These are phyloP conservation scores for Ciconia maguari DNA, from an alignment of 2,113 vertebrate genomes.

Conservation along the genomic window DNA sequence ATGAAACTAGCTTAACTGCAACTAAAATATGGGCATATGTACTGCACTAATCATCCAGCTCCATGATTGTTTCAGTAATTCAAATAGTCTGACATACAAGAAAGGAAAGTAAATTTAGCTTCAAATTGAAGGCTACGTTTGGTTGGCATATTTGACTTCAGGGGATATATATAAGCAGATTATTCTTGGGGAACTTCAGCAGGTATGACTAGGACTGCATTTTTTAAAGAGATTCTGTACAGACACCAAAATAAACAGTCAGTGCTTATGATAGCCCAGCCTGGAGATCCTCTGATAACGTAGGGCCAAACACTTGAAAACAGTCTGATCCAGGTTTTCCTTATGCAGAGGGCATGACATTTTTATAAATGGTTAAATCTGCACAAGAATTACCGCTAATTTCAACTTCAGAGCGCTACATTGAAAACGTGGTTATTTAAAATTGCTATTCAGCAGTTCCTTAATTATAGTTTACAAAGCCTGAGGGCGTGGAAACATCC, in stretches of 20 bases:
- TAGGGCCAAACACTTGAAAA: not conserved
- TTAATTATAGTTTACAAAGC: not conserved
- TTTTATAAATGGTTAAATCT: not conserved
- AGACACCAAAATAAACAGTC: not conserved
- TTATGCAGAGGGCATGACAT: rapidly evolving
- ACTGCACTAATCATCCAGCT: not conserved
- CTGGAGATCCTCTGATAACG: not conserved
- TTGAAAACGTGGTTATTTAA: not conserved
- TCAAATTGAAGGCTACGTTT: not conserved
- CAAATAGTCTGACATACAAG: not conserved
- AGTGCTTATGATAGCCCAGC: not conserved
- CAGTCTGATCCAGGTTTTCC: not conserved
- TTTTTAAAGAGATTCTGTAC: not conserved
- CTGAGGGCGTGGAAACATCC: not conserved
- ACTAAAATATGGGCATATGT: not conserved
- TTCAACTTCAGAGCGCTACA: not conserved
- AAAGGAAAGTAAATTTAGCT: conserved; percentile 3
- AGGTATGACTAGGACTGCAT: not conserved
- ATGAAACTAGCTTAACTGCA: not conserved
- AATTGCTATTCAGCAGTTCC: not conserved
- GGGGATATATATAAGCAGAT: not conserved
- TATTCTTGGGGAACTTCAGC: not conserved
- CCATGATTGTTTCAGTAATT: not conserved
- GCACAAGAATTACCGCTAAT: not conserved
- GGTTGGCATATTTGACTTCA: not conserved